Evolutionary conservation across 2,888 invertebrate genomes (phyloP), one percentile per base, ranked within the genome.

Genomic region (Pomacea canaliculata): DNA sequence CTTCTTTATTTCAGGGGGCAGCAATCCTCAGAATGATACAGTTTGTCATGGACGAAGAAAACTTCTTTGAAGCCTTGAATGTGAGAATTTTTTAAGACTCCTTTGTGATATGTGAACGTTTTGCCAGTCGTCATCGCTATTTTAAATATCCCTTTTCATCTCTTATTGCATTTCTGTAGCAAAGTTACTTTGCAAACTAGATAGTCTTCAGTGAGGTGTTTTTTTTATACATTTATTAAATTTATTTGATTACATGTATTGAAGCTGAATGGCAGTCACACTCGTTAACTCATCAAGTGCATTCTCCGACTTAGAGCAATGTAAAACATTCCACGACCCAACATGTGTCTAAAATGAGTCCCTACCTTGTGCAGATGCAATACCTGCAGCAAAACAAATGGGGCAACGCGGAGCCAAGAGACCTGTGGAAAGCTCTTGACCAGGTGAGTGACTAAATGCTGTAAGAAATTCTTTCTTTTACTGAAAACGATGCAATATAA

Each of bases 11-110:
- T 67, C 78, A 91, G 91, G 96, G 96, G 0, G 94, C 96, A 0
- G 93, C 94, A 0, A 93, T 98, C 71, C 93, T 98, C 80, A 93
- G 97, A 66, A 98, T 98, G 98, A 96, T 98, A 95, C 94, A 94
- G 82, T 92, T 94, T 87, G 95, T 96, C 91, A 93, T 97, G 56
- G 96, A 97, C 0, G 93, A 95, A 65, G 92, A 93, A 0, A 94
- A 94, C 0, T 96, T 98, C 89, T 93, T 93, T 86, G 93, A 93
- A 70, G 96, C 95, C 3, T 76, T 92, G 18, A 83, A 82, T 70
- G 89, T 89, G 78, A 84, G 83, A 81, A 23, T n/a, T 27, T 60
- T 10, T 16, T 0, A 27, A n/a, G 9, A 37, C 37, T 46, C 37
- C 23, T 68, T 19, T 9, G 1, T 27, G 10, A 37, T 9, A 23